Conservation (phyloP, 2,888 invertebrate genomes). For the Esperia sulphurella region DNA sequence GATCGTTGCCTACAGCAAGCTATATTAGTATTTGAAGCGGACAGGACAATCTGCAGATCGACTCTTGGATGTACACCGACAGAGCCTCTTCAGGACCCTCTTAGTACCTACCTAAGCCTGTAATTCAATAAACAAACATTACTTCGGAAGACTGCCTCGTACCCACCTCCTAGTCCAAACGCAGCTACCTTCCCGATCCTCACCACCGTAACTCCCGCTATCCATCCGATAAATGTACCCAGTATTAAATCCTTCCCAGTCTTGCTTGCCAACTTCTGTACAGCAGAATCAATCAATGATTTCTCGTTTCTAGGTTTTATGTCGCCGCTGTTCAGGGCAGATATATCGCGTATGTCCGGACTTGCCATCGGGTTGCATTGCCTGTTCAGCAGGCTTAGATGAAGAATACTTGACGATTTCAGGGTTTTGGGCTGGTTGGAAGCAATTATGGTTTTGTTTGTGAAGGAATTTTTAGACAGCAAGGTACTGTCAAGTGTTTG, state of each 20-base stretch:
- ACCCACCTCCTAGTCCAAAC: conserved; percentile 85
- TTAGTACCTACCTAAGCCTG: too few relatives aligned
- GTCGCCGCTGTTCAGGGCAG: conserved; percentile 26
- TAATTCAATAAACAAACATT: too few relatives aligned
- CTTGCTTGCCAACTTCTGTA: conserved; percentile 39
- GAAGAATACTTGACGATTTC: conserved; percentile 11
- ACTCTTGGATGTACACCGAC: too few relatives aligned
- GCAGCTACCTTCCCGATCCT: conserved; percentile 94
- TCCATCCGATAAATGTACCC: conserved; percentile 73
- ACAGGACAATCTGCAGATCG: too few relatives aligned
- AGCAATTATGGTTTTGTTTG: neutral
- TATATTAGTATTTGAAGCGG: too few relatives aligned
- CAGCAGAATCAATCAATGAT: conserved; percentile 37
- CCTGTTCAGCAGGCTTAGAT: conserved; percentile 12
- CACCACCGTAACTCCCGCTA: conserved; percentile 86
- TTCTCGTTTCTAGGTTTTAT: conserved; percentile 33
- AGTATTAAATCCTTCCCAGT: conserved; percentile 47
- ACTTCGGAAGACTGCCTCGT: too few relatives aligned
- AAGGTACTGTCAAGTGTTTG: neutral
- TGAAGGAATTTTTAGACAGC: neutral
- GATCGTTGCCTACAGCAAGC: too few relatives aligned
- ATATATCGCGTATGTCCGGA: conserved; percentile 38
- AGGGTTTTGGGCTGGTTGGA: too few relatives aligned
- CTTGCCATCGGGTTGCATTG: conserved; percentile 50
- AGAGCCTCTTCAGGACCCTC: too few relatives aligned